Evolutionary conservation across 53 echinoderm and acorn worm species (phyloP).

Genomic region (Zoroaster sp.): DNA sequence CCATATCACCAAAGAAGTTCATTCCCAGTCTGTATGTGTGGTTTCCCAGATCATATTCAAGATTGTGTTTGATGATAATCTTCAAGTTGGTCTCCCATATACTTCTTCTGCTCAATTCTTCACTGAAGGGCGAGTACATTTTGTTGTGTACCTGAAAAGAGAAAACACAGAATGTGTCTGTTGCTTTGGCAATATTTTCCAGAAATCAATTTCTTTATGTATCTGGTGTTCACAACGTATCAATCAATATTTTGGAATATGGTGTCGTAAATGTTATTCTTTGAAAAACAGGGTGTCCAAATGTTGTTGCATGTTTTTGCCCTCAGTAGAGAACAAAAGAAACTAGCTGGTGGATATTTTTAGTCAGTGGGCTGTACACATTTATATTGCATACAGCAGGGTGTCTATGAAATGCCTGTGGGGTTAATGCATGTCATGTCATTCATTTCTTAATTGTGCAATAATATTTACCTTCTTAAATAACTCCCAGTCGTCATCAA

Average conservation of each 20-base stretch:
- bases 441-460: no score
- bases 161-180: no score
- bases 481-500: slow-evolving; percentile 70
- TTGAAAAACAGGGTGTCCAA: no score
- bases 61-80: slow-evolving; percentile 73
- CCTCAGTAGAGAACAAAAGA: background rate
- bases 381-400: no score
- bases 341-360: background rate
- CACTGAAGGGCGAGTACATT: slow-evolving; percentile 28
- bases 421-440: no score
- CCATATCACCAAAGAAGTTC: slow-evolving; percentile 90
- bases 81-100: slow-evolving; percentile 83
- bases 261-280: no score
- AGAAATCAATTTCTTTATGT: no score
- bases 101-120: slow-evolving; percentile 64
- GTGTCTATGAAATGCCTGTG: no score
- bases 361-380: background rate
- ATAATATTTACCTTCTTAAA: slow-evolving; percentile 62
- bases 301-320: background rate
- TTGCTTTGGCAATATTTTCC: no score
- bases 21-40: slow-evolving; percentile 82
- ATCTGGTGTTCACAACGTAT: no score
- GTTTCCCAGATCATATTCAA: slow-evolving; percentile 62
- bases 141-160: slow-evolving; percentile 39
- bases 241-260: background rate